These are phyloP conservation scores for Eulemur rufifrons DNA, from an alignment of 2,113 vertebrate species.

Conservation along the genomic window DNA sequence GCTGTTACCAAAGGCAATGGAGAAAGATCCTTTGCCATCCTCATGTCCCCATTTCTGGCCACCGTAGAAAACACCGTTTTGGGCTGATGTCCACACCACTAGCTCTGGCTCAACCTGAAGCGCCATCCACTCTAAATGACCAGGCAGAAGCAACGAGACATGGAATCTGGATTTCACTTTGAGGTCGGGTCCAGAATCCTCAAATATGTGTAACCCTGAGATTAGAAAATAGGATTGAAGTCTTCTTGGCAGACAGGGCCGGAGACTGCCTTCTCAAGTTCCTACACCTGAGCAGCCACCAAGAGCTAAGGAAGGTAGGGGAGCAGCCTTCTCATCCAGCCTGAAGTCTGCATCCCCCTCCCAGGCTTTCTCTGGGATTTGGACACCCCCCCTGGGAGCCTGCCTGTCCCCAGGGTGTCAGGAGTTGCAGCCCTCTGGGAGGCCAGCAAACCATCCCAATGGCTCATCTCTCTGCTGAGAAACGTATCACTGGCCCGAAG, in stretches of 20 bases:
- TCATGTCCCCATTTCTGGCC: not conserved
- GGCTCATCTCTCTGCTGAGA: not conserved
- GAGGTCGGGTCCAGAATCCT: not conserved
- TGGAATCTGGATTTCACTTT: not conserved
- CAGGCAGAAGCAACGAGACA: not conserved
- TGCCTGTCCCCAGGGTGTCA: not conserved
- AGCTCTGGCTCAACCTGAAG: not conserved
- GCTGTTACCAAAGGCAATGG: not conserved
- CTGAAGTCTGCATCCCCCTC: not conserved
- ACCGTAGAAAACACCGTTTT: not conserved
- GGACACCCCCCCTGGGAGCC: not conserved
- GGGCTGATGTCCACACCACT: not conserved
- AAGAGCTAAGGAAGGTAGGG: not conserved
- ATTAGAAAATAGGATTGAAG: not conserved
- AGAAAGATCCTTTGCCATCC: not conserved
- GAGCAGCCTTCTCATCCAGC: not conserved
- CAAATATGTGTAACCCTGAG: not conserved
- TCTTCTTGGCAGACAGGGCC: not conserved
- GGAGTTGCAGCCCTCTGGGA: not conserved
- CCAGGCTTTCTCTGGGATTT: not conserved
- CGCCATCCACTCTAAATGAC: not conserved
- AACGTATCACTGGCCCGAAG: no score
- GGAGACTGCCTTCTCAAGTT: not conserved
- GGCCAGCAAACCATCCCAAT: not conserved
- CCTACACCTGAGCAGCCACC: not conserved